These are phyloP conservation scores for Scophthalmus maximus DNA, from an alignment of 2,113 vertebrate genomes.

Conservation along the genomic window DNA sequence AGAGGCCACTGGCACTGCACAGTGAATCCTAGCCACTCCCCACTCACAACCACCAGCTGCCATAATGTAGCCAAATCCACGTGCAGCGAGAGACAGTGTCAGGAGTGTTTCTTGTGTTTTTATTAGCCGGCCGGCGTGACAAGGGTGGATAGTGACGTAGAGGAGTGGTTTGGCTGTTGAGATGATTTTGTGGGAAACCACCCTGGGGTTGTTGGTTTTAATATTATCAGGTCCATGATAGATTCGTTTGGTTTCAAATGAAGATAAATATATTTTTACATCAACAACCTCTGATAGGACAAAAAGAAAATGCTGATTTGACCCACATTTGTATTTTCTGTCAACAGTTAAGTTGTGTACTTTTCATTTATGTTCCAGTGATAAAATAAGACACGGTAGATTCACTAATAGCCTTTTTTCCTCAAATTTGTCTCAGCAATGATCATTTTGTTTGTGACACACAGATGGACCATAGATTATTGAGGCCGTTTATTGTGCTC, in stretches of 20 bases:
- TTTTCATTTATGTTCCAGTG: background rate
- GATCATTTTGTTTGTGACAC: background rate
- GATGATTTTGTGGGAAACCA: background rate
- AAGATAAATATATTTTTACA: background rate
- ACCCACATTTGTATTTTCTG: background rate
- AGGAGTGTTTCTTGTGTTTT: conserved; percentile 4
- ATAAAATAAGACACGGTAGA: background rate
- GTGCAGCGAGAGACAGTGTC: background rate
- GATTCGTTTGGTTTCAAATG: background rate
- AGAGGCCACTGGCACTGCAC: conserved; percentile 15
- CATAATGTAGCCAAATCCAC: conserved; percentile 35
- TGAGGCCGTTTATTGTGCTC: background rate
- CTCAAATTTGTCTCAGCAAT: too few species aligned
- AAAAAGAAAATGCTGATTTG: background rate
- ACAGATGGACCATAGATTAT: conserved; percentile 1
- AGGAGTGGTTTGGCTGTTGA: background rate
- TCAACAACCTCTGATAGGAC: background rate
- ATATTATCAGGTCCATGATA: background rate
- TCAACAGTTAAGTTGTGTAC: background rate
- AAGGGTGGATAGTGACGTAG: conserved; percentile 1
- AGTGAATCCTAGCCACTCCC: conserved; percentile 24
- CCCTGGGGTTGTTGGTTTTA: background rate
- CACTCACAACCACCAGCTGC: conserved; percentile 30
- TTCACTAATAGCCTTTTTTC: too few species aligned
- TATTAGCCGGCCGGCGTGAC: too few species aligned